Evolutionary conservation across 2,797 vertebrate genomes (phyloP).

Genomic region (Xenentodon cancila): DNA sequence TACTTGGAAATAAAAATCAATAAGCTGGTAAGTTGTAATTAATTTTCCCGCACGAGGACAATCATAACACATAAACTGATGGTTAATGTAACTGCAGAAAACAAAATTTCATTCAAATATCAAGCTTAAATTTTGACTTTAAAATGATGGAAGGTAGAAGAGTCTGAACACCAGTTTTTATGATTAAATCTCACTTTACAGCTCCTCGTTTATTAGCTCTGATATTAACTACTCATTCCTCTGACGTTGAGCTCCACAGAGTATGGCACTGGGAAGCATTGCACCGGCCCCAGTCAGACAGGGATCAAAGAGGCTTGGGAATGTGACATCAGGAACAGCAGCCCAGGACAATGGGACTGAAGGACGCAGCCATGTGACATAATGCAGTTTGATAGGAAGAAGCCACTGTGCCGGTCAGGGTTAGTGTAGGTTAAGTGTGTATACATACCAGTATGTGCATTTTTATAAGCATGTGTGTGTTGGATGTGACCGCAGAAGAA

Average conservation of each 20-base stretch:
- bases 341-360: constrained; percentile 45
- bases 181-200: no score
- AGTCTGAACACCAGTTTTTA: no score
- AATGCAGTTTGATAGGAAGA: constrained; percentile 69
- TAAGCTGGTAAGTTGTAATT: no score
- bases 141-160: not conserved
- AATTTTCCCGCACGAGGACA: no score
- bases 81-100: no score
- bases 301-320: constrained; percentile 63
- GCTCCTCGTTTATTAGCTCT: not conserved
- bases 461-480: constrained; percentile 22
- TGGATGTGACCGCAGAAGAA: constrained; percentile 35
- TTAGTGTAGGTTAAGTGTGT: constrained; percentile 24
- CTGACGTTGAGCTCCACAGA: not conserved
- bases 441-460: constrained; percentile 33
- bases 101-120: not conserved
- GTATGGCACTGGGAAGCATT: constrained; percentile 8
- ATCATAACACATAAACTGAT: no score
- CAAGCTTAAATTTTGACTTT: not conserved
- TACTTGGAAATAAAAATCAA: no score
- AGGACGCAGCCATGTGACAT: constrained; percentile 69
- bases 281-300: constrained; percentile 30
- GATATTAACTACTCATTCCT: not conserved
- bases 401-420: constrained; percentile 51
- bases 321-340: constrained; percentile 40